A percentile compares a stretch with the other conserved stretches of the same genome.
These are phyloP conservation scores for Cinclus mexicanus DNA, from an alignment of 2,113 vertebrate genomes.

Conservation along the genomic window DNA sequence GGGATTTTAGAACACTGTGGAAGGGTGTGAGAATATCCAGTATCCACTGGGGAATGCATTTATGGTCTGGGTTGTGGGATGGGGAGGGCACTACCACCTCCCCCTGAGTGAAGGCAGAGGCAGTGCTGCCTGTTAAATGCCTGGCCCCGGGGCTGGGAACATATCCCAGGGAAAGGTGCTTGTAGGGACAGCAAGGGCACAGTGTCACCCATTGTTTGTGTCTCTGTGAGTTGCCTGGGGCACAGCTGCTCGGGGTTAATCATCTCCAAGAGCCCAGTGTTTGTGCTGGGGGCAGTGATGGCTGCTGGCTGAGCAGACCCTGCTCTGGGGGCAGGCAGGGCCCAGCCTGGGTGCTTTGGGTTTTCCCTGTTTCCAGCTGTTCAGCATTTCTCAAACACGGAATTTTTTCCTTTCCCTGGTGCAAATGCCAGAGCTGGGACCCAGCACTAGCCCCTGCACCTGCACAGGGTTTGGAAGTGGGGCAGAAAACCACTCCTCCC, in stretches of 20 bases:
- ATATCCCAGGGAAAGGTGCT: neutral
- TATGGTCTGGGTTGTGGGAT: rapidly evolving
- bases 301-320: neutral
- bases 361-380: neutral
- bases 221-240: neutral
- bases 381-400: rapidly evolving
- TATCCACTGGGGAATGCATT: rapidly evolving
- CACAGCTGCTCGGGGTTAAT: rapidly evolving
- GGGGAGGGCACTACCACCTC: neutral
- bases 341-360: neutral
- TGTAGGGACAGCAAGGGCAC: neutral
- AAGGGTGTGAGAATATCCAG: neutral
- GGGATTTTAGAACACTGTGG: rapidly evolving
- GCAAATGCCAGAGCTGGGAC: neutral
- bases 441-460: neutral
- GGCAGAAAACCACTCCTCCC: neutral
- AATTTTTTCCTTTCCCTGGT: neutral
- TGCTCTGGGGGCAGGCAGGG: neutral
- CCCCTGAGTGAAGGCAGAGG: neutral
- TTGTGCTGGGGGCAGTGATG: neutral
- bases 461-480: neutral
- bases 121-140: neutral
- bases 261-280: rapidly evolving
- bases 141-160: rapidly evolving
- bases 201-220: rapidly evolving